Conservation (phyloP, 2,888 invertebrate genomes). For the Oscheius myriophilus region DNA sequence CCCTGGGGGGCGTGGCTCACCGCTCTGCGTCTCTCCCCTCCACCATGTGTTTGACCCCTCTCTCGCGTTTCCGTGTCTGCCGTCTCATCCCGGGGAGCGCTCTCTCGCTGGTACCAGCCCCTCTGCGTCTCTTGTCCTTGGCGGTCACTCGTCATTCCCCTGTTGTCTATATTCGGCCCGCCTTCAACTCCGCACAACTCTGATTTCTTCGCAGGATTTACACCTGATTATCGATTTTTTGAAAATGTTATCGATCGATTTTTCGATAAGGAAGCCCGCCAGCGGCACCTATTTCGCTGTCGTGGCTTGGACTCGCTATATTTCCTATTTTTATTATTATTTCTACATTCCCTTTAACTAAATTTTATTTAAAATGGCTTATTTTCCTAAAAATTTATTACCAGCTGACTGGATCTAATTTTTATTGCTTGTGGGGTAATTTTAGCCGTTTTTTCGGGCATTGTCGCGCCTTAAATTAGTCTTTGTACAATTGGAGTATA, state of each 20-base stretch:
- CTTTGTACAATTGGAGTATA: no score
- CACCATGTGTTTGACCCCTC: conserved; percentile 27
- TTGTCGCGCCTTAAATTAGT: no score
- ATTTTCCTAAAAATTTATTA: no score
- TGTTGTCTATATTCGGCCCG: conserved; percentile 8
- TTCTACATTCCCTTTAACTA: no score
- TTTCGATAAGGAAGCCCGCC: no score
- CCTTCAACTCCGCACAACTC: conserved; percentile 1
- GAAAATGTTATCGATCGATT: no score
- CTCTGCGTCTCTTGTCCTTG: conserved; percentile 31
- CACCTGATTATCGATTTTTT: no score
- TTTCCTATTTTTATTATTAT: not conserved
- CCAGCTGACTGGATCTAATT: no score
- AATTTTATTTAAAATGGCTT: no score
- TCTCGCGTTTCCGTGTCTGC: conserved; percentile 9
- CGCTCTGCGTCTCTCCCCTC: conserved; percentile 28
- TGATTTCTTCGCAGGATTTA: no score
- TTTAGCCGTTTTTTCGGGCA: no score
- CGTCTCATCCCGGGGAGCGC: conserved; percentile 5
- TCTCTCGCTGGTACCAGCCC: conserved; percentile 28
- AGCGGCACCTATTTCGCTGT: not conserved
- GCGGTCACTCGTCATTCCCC: conserved; percentile 30
- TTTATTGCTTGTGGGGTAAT: no score
- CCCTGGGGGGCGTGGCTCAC: conserved; percentile 22
- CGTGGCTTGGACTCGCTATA: not conserved